Conservation (phyloP, 2,888 invertebrate species). For the Caenorhabditis japonica region DNA sequence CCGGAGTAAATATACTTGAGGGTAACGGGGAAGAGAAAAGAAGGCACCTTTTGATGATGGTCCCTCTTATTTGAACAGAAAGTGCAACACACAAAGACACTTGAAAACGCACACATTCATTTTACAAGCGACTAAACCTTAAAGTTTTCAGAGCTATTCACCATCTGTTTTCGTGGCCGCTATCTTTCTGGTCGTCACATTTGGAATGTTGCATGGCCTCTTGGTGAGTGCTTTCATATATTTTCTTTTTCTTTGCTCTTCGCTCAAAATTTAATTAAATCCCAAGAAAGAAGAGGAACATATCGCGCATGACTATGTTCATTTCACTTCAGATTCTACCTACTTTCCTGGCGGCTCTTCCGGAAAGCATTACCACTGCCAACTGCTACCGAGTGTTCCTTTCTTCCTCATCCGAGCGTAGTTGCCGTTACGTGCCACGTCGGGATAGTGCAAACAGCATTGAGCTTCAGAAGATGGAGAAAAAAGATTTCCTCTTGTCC, state of each 20-base stretch:
- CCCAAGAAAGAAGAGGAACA: too few species aligned
- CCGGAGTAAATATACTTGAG: slow-evolving; percentile 44
- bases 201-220: slow-evolving; percentile 73
- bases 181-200: slow-evolving; percentile 73
- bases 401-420: slow-evolving; percentile 68
- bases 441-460: slow-evolving; percentile 48
- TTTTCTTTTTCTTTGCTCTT: slow-evolving; percentile 5
- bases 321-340: slow-evolving; percentile 64
- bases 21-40: too few species aligned
- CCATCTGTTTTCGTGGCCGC: slow-evolving; percentile 75
- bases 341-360: slow-evolving; percentile 70
- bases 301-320: slow-evolving; percentile 13
- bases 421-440: slow-evolving; percentile 65
- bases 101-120: slow-evolving; percentile 1
- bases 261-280: slow-evolving; percentile 46
- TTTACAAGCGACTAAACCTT: too few species aligned
- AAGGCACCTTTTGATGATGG: slow-evolving; percentile 8
- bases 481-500: slow-evolving; percentile 30
- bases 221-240: slow-evolving; percentile 55
- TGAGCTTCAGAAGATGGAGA: slow-evolving; percentile 45
- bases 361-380: slow-evolving; percentile 68
- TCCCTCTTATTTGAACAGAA: background rate
- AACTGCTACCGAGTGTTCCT: slow-evolving; percentile 72
- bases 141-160: slow-evolving; percentile 69
- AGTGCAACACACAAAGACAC: slow-evolving; percentile 7